phyloP scores from a whole-genome alignment of 2,888 invertebrate genomes.

The Chymomyza procnemis region DNA sequence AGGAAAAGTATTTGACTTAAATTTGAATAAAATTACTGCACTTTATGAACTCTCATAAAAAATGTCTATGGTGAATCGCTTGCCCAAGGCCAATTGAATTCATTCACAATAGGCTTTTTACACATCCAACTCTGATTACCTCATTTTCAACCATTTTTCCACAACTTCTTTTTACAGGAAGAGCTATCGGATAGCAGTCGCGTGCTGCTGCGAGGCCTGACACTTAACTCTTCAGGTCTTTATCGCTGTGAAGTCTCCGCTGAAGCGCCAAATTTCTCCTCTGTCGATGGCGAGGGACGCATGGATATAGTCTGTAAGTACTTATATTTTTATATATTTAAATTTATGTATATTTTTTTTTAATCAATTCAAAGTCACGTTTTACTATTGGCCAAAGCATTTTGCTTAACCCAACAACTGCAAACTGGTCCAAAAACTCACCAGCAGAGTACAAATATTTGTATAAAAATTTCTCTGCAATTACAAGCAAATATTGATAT shows the following conservation, averaged over 20 bases:
- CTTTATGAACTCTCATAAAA: too few relatives aligned
- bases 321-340: background rate
- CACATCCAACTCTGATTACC: background rate
- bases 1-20: too few relatives aligned
- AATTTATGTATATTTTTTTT: background rate
- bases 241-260: slow-evolving; percentile 89
- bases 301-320: slow-evolving; percentile 90
- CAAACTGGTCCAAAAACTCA: slow-evolving; percentile 1
- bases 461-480: slow-evolving; percentile 39
- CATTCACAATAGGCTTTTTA: background rate
- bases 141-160: background rate
- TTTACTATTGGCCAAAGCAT: slow-evolving; percentile 15
- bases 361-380: slow-evolving; percentile 41
- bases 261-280: slow-evolving; percentile 88
- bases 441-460: slow-evolving; percentile 46
- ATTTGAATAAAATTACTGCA: too few relatives aligned
- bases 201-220: slow-evolving; percentile 84
- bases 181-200: slow-evolving; percentile 84
- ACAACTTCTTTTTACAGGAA: slow-evolving; percentile 80
- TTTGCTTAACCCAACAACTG: slow-evolving; percentile 22
- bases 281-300: slow-evolving; percentile 86
- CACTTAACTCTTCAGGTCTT: slow-evolving; percentile 85
- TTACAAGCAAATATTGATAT: slow-evolving; percentile 57
- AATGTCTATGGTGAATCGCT: too few relatives aligned
- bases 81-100: too few relatives aligned